Conservation (phyloP, 2,797 vertebrate species). For the Melanotaenia parkinsoni region DNA sequence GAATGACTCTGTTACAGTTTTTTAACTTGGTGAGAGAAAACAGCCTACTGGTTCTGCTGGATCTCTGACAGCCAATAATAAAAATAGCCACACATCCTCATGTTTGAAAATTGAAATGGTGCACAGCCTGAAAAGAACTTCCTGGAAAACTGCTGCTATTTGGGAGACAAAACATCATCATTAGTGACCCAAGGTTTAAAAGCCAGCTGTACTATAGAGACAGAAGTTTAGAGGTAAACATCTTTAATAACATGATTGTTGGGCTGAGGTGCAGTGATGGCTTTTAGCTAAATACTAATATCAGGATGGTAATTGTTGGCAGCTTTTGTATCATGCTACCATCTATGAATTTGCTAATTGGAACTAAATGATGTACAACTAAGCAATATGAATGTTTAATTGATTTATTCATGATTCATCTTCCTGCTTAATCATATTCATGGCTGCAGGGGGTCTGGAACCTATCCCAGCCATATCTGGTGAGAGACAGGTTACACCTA, state of each 20-base stretch:
- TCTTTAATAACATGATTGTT: neutral
- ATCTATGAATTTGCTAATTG: neutral
- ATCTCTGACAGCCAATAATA: neutral
- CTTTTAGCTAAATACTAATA: neutral
- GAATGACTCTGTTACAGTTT: constrained; percentile 6
- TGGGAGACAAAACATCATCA: neutral
- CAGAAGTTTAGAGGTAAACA: neutral
- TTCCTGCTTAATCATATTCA: too few relatives aligned
- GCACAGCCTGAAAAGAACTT: neutral
- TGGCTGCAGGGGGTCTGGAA: too few relatives aligned
- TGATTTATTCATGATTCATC: too few relatives aligned
- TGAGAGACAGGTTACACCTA: too few relatives aligned
- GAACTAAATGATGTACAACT: neutral
- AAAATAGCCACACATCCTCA: constrained; percentile 13
- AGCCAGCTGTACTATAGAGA: neutral
- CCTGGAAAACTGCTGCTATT: constrained; percentile 1
- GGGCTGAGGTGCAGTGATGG: neutral
- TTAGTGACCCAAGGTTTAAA: neutral
- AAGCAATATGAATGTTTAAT: neutral
- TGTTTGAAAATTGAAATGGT: neutral
- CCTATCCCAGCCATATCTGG: too few relatives aligned
- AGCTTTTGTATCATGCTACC: neutral
- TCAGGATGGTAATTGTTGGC: neutral
- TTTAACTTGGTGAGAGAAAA: neutral
- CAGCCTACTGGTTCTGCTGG: neutral